Evolutionary conservation across 2,888 invertebrate species (phyloP), one percentile per base, ranked within the genome.

Genomic region (Apodemia mormo): DNA sequence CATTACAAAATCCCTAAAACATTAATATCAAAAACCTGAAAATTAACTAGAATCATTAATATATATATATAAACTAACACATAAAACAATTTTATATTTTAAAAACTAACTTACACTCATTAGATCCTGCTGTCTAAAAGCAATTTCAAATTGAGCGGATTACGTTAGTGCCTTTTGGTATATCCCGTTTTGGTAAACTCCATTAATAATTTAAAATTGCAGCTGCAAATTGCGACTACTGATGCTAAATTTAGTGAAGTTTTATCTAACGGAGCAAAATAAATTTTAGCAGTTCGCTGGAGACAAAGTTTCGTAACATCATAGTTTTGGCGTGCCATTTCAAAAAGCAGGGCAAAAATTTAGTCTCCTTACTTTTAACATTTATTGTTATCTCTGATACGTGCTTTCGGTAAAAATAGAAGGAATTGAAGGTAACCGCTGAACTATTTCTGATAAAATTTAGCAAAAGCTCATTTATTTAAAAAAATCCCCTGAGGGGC

Each of bases 141-240:
- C 52, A 54, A 54, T 54, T 54, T 22, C n/a, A 54, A 54, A 54
- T 54, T 22, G 52, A 54, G 22, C 52, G n/a, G 52, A 54, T 22
- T 54, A 54, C 52, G 52, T 54, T 22, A 54, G 52, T 54, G 14
- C 37, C 14, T 61, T 64, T 64, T 14, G 12, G 14, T 33, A 37
- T 33, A 64, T 37, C 33, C 61, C 14, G 37, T 14, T 37, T 37
- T 37, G 33, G 33, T 37, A 64, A 64, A 37, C 61, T n/a, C 9
- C 61, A 64, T 64, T 37, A 64, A 37, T 80, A 82, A 85, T 83
- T 81, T 80, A 76, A 80, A 81, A 81, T 81, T 75, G 77, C 75
- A 73, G 70, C 73, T 68, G 73, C 77, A 78, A 80, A 77, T 64
- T 71, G 74, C 71, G 76, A 74, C 70, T 75, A 74, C 70, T 74